These are phyloP conservation scores for Myotis brandtii DNA, from an alignment of 2,113 vertebrate species.

Conservation along the genomic window DNA sequence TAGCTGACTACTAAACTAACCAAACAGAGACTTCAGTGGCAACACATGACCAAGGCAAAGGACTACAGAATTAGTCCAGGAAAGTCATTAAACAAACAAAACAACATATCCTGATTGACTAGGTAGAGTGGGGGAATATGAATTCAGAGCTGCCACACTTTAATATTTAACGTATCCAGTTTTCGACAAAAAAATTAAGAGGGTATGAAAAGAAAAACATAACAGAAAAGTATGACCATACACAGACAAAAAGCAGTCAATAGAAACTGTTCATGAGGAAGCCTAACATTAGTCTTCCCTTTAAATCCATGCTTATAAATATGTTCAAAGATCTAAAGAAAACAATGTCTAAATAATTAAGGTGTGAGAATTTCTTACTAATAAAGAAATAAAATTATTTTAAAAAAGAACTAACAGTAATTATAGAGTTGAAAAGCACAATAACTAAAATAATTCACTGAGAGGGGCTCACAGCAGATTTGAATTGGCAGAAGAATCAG, in stretches of 20 bases:
- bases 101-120: background rate
- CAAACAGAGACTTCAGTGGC: background rate
- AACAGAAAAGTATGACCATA: background rate
- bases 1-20: background rate
- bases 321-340: slow-evolving; percentile 37
- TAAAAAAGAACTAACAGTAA: background rate
- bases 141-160: background rate
- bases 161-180: background rate
- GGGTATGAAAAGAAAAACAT: background rate
- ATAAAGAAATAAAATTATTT: background rate
- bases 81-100: background rate
- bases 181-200: background rate
- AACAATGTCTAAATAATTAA: background rate
- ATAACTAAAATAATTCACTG: background rate
- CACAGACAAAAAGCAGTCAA: background rate
- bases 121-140: background rate
- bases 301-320: background rate
- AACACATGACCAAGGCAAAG: background rate
- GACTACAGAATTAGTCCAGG: background rate
- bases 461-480: background rate
- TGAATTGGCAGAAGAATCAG: background rate
- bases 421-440: background rate
- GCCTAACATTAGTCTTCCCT: background rate
- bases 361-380: background rate
- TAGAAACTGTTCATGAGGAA: background rate